phyloP scores from a whole-genome alignment of 2,113 vertebrate species.

The Lota lota region DNA sequence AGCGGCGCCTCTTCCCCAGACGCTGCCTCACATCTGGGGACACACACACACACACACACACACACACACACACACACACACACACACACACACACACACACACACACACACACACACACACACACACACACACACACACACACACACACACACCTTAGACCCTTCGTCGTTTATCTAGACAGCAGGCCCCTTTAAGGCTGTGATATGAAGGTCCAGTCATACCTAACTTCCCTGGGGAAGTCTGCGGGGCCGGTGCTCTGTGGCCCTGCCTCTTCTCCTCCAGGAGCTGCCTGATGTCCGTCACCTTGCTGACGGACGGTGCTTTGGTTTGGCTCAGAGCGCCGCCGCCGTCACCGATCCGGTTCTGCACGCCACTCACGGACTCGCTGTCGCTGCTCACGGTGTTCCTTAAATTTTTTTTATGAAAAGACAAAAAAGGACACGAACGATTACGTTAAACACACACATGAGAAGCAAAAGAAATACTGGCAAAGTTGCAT shows the following conservation, averaged over 20 bases:
- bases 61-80: constrained; percentile 3
- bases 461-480: background rate
- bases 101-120: constrained; percentile 3
- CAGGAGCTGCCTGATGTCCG: constrained; percentile 86
- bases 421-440: background rate
- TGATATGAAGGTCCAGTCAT: background rate
- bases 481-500: no score
- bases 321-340: constrained; percentile 69
- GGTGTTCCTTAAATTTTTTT: constrained; percentile 71
- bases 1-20: constrained; percentile 85
- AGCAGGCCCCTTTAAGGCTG: background rate
- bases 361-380: constrained; percentile 77
- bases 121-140: background rate
- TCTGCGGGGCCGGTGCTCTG: constrained; percentile 62
- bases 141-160: background rate
- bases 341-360: constrained; percentile 71
- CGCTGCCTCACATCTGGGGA: constrained; percentile 86
- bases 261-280: constrained; percentile 89
- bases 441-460: background rate
- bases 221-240: constrained; percentile 81
- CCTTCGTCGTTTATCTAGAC: background rate
- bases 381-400: constrained; percentile 76
- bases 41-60: background rate
- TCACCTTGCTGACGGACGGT: constrained; percentile 76
- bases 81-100: constrained; percentile 6